Evolutionary conservation across 2,113 vertebrate species (phyloP).

Genomic region (Dasyprocta punctata): DNA sequence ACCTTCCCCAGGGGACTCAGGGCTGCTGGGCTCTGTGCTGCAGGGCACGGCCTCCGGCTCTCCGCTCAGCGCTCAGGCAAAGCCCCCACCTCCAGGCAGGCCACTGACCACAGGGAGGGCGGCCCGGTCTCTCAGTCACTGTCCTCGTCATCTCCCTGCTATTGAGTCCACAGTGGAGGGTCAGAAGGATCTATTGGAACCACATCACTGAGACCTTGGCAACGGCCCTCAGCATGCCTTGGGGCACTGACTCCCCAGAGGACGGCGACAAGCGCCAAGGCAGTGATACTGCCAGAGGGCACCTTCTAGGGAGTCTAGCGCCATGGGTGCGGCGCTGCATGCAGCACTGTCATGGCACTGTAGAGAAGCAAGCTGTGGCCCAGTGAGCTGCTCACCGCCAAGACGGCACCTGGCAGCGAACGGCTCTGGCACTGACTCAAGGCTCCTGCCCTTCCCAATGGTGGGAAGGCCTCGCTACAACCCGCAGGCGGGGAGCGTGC

Average conservation of each 20-base stretch:
- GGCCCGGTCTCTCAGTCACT: conserved; percentile 73
- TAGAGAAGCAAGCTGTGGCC: neutral
- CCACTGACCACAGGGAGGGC: neutral
- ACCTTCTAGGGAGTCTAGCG: no score
- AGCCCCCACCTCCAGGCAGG: fast-evolving
- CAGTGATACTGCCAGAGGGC: fast-evolving
- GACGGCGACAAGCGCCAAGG: no score
- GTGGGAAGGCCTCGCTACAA: neutral
- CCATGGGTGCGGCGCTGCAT: fast-evolving
- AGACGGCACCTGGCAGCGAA: no score
- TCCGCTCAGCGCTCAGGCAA: neutral
- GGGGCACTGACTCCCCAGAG: neutral
- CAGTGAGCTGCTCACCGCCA: fast-evolving
- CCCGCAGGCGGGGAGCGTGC: neutral
- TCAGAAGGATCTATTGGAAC: conserved; percentile 78
- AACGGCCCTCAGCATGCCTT: neutral
- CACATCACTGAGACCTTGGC: conserved; percentile 74
- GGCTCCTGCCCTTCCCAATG: fast-evolving
- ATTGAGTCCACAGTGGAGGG: conserved; percentile 71
- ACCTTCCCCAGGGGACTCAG: neutral
- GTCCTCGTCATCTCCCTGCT: conserved; percentile 74
- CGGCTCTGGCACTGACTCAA: neutral
- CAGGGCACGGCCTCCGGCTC: no score
- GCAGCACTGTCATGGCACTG: fast-evolving
- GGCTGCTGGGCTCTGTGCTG: neutral